A percentile compares a stretch with the other conserved stretches of the same genome.
Evolutionary conservation across 1,140 invertebrate species (phyloP).

Genomic region (Mizuhopecten yessoensis): DNA sequence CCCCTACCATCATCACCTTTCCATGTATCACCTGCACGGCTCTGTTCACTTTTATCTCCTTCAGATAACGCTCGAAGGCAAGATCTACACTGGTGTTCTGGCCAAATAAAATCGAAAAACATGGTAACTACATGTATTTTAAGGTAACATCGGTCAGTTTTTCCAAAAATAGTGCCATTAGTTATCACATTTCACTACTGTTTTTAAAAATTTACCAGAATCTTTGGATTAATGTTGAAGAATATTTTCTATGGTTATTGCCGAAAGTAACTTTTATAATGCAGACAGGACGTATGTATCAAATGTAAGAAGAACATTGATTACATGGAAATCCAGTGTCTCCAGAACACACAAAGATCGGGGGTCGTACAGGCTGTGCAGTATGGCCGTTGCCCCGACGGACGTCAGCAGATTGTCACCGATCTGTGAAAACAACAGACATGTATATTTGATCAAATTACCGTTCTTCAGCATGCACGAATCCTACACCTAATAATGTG

Average conservation of each 20-base stretch:
- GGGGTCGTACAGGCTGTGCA: slow-evolving; percentile 54
- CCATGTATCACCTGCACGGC: slow-evolving; percentile 53
- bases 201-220: no score
- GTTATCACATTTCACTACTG: no score
- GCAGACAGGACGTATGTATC: no score
- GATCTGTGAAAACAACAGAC: slow-evolving; percentile 63
- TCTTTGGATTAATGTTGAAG: no score
- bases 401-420: slow-evolving; percentile 66
- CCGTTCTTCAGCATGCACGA: no score
- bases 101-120: not conserved
- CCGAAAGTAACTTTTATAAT: no score
- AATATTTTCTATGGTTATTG: no score
- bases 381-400: slow-evolving; percentile 55
- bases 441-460: no score
- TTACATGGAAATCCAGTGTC: slow-evolving; percentile 62
- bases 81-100: slow-evolving; percentile 55
- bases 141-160: no score
- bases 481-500: no score
- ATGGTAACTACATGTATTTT: no score
- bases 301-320: not conserved
- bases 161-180: no score
- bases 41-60: slow-evolving; percentile 51
- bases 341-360: slow-evolving; percentile 53
- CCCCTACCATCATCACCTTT: slow-evolving; percentile 48
- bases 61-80: slow-evolving; percentile 49